A percentile compares a stretch with the other conserved stretches of the same genome.
These are phyloP conservation scores for Gavia stellata DNA, from an alignment of 2,113 vertebrate species.

Conservation along the genomic window DNA sequence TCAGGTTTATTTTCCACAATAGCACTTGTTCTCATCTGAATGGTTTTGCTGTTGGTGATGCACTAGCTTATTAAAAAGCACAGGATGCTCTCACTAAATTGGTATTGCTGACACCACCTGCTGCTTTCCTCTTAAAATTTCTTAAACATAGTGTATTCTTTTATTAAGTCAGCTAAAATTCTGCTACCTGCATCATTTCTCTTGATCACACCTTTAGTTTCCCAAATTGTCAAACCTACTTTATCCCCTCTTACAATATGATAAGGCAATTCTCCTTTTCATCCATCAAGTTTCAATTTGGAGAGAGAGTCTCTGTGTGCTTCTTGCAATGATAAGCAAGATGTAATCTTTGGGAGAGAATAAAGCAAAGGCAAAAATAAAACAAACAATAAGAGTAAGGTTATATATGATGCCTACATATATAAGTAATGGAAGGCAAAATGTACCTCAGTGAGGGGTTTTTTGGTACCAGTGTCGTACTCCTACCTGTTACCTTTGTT, in stretches of 20 bases:
- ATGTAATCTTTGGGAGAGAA: background rate
- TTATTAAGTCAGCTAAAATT: background rate
- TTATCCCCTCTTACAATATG: background rate
- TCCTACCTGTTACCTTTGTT: background rate
- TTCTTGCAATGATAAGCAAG: background rate
- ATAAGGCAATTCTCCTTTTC: background rate
- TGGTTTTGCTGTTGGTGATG: background rate
- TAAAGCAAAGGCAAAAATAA: background rate
- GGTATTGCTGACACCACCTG: background rate
- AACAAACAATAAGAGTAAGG: background rate
- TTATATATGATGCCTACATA: background rate
- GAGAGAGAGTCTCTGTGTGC: background rate
- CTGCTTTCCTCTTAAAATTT: background rate
- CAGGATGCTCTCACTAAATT: background rate
- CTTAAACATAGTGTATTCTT: background rate
- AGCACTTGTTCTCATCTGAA: background rate
- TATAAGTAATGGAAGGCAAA: background rate
- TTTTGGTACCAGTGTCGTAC: background rate
- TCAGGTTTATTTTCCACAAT: background rate
- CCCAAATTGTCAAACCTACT: background rate
- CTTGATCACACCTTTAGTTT: background rate
- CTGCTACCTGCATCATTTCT: background rate
- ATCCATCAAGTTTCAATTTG: background rate
- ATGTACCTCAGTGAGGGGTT: fast-evolving
- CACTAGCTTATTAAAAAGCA: background rate